Evolutionary conservation across 2,113 vertebrate genomes (phyloP).

Genomic region (Lagopus leucura): DNA sequence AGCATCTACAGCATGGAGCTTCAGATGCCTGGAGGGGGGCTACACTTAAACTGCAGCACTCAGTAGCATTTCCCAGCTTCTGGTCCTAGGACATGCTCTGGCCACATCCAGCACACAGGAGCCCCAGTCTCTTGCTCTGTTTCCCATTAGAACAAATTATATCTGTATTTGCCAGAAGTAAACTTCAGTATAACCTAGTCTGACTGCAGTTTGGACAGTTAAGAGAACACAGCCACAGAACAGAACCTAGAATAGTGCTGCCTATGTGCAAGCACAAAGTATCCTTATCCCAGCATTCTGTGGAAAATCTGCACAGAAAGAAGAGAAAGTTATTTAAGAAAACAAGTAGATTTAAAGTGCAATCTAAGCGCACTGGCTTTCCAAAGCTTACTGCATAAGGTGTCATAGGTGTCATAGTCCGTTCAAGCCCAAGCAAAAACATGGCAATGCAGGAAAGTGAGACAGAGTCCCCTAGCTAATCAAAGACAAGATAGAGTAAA

Average conservation of each 20-base stretch:
- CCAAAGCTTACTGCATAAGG: not conserved
- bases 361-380: not conserved
- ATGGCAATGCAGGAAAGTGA: not conserved
- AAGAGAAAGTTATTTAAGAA: not conserved
- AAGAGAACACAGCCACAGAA: not conserved
- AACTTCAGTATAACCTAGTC: not conserved
- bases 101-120: not conserved
- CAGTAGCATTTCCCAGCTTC: not conserved
- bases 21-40: not conserved
- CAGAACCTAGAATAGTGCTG: not conserved
- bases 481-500: not conserved
- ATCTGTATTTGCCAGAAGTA: not conserved
- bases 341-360: not conserved
- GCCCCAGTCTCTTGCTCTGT: not conserved
- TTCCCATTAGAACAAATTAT: not conserved
- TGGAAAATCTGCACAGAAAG: not conserved
- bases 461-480: not conserved
- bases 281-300: not conserved
- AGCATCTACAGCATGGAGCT: not conserved
- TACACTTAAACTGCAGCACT: not conserved
- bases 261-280: not conserved
- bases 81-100: not conserved
- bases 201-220: not conserved
- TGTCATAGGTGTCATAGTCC: not conserved
- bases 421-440: not conserved